Evolutionary conservation across 2,797 vertebrate species (phyloP).

Genomic region (Tadarida brasiliensis): DNA sequence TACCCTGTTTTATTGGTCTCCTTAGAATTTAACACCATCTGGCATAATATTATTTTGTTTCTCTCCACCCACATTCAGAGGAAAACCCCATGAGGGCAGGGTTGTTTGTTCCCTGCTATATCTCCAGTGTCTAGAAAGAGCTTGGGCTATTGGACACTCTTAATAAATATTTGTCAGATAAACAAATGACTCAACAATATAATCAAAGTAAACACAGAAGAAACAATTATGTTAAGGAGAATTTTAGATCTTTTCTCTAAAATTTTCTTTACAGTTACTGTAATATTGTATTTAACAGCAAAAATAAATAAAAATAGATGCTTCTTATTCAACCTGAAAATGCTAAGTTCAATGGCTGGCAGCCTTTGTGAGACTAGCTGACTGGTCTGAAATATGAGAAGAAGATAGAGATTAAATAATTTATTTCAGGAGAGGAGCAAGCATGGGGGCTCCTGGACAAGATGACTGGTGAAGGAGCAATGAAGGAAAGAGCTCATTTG

Average conservation of each 20-base stretch:
- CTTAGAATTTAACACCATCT: neutral
- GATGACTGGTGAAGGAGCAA: neutral
- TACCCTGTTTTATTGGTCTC: conserved; percentile 39
- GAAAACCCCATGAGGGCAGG: neutral
- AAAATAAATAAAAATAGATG: conserved; percentile 47
- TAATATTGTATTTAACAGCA: neutral
- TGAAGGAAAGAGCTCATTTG: neutral
- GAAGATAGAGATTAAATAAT: conserved; percentile 31
- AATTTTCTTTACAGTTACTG: conserved; percentile 38
- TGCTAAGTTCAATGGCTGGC: neutral
- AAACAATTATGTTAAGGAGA: conserved; percentile 2
- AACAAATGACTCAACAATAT: conserved; percentile 28
- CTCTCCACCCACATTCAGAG: neutral
- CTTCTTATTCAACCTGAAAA: conserved; percentile 43
- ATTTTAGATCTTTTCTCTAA: neutral
- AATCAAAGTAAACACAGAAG: conserved; percentile 26
- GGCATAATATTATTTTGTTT: neutral
- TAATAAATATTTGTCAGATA: conserved; percentile 10
- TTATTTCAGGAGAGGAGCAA: neutral
- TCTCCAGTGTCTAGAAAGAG: neutral
- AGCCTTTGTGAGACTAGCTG: conserved; percentile 28
- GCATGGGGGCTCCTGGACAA: neutral
- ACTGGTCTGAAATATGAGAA: conserved; percentile 56
- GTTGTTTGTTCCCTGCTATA: neutral
- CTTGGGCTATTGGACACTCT: neutral